Evolutionary conservation across 2,113 vertebrate species (phyloP), one percentile per base, ranked within the genome.

Genomic region (Nettapus auritus): DNA sequence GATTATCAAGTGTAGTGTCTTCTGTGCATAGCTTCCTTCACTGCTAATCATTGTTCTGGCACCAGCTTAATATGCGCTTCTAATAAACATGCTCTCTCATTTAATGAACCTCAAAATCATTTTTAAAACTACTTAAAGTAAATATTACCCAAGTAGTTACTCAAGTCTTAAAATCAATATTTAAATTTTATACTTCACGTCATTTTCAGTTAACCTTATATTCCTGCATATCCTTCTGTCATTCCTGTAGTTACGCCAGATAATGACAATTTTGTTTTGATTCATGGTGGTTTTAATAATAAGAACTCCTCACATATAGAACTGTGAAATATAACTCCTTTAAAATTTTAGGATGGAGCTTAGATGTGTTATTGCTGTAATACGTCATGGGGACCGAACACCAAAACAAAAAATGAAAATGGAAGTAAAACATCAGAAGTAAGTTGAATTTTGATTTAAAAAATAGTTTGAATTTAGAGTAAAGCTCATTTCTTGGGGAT

Each of bases 381-480:
- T 98, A 95, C 97, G 98, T 50, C 98, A 98, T 66, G 98, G 98
- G 59, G 98, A 98, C 94, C 95, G 98, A 86, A 98, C 98, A 89
- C 98, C 98, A 83, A 98, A 98, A 76, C 98, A 98, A 86, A 98
- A 98, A 97, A 98, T 98, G 98, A 98, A 98, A 97, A 98, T 98
- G 98, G 98, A 98, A 98, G 98, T 98, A 86, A 98, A 98, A 77
- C 98, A 98, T 96, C 98, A 98, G 82, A 98, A 93, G 98, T 98
- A 96, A 94, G 96, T 88, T 62, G 42, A 79, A 74, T 59, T 60
- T 59, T 66, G 4, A 26, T 75, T 46, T 46, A 20, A 64, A 74
- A 82, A 55, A 31, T n/a, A 48, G 10, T 64, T 79, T 62, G 5
- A 8, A 4, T 88, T 71, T 76, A 63, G 56, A 46, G 26, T 28